Percentiles rank a stretch among this genome's conserved stretches.
phyloP scores from a whole-genome alignment of 1,140 invertebrate genomes.

The Aphidius ervi region DNA sequence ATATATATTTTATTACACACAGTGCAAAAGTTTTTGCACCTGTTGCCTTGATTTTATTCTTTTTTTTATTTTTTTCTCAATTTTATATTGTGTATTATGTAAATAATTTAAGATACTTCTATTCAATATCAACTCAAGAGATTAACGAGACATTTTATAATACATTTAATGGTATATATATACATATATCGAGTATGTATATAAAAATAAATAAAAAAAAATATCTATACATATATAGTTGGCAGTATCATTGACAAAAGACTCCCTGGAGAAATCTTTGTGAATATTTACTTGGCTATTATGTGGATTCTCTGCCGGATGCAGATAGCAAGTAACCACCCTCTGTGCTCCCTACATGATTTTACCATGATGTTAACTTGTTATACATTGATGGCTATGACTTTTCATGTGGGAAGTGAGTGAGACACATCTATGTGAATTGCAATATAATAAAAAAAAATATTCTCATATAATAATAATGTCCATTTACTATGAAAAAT shows the following conservation, averaged over 20 bases:
- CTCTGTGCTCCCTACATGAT: slow-evolving; percentile 3
- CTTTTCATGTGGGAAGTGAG: neutral
- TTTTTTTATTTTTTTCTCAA: slow-evolving; percentile 10
- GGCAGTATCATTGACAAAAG: no score
- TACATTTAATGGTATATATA: neutral
- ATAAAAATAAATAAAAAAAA: slow-evolving; percentile 22
- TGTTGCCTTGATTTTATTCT: slow-evolving; percentile 8
- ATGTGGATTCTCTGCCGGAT: slow-evolving; percentile 48
- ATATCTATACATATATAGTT: slow-evolving; percentile 1
- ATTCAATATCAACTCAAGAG: neutral
- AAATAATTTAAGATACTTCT: neutral
- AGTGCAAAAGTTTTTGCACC: neutral
- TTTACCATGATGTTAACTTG: no score
- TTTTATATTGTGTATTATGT: neutral
- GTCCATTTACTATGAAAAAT: no score
- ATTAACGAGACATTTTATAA: slow-evolving; percentile 11
- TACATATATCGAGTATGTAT: neutral
- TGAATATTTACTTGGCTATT: slow-evolving; percentile 51
- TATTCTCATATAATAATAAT: no score
- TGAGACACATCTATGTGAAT: neutral
- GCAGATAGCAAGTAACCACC: slow-evolving; percentile 42
- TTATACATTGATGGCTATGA: no score
- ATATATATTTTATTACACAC: neutral
- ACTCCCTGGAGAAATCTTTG: slow-evolving; percentile 50
- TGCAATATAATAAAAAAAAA: neutral